Percentiles rank a stretch among this genome's conserved stretches.
Evolutionary conservation across 2,797 vertebrate genomes (phyloP).

Genomic region (Gouania willdenowi): DNA sequence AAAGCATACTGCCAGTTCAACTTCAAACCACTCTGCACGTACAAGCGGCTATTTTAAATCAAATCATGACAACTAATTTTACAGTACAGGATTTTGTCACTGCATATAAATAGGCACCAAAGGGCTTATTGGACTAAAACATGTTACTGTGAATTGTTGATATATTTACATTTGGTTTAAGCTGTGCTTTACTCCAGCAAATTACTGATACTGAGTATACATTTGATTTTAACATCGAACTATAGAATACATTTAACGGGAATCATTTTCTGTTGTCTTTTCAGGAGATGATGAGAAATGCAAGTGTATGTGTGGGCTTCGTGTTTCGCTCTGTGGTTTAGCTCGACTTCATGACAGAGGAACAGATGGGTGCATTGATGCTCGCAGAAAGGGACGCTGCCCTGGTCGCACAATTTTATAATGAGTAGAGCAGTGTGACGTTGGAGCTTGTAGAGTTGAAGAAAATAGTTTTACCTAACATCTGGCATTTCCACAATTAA

Average conservation of each 20-base stretch:
- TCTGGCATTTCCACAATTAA: too few species aligned
- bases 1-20: constrained; percentile 15
- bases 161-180: too few species aligned
- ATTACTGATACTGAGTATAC: too few species aligned
- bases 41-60: constrained; percentile 8
- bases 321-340: not conserved
- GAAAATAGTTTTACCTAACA: constrained; percentile 2
- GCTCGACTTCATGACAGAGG: not conserved
- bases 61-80: constrained; percentile 17
- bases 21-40: constrained; percentile 14
- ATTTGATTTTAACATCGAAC: too few species aligned
- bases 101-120: not conserved
- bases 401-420: not conserved
- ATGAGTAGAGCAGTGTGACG: not conserved
- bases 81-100: constrained; percentile 1
- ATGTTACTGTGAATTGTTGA: too few species aligned
- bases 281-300: not conserved
- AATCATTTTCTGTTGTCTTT: too few species aligned
- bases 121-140: not conserved
- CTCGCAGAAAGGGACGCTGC: not conserved
- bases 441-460: not conserved
- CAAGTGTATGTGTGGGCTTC: not conserved
- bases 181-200: too few species aligned
- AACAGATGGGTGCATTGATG: constrained; percentile 1
- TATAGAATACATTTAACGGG: too few species aligned